These are phyloP conservation scores for Bagarius yarrelli DNA, from an alignment of 2,113 vertebrate species.

Conservation along the genomic window DNA sequence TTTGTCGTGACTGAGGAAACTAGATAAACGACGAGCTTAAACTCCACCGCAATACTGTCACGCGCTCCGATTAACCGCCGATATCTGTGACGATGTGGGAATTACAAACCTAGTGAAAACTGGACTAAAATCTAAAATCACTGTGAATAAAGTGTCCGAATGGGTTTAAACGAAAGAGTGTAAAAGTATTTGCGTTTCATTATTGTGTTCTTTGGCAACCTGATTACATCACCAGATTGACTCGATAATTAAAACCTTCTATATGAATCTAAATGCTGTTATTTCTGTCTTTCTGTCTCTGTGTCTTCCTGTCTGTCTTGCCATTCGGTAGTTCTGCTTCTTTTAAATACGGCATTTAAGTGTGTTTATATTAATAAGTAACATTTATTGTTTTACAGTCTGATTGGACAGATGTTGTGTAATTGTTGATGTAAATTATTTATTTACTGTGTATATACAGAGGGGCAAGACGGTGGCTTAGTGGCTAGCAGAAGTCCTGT, in stretches of 20 bases:
- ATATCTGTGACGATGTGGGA: not conserved
- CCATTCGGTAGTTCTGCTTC: too few relatives aligned
- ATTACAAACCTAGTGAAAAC: not conserved
- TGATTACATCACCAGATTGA: not conserved
- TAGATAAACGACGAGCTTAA: constrained; percentile 14
- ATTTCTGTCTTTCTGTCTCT: not conserved
- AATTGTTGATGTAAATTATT: not conserved
- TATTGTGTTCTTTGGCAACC: not conserved
- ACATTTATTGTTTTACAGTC: not conserved
- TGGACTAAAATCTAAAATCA: too few relatives aligned
- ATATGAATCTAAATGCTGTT: too few relatives aligned
- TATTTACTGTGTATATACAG: too few relatives aligned
- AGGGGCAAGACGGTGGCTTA: too few relatives aligned
- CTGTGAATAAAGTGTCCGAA: too few relatives aligned
- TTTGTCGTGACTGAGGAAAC: not conserved
- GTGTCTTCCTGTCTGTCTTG: not conserved
- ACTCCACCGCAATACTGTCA: constrained; percentile 4
- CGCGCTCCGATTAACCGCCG: constrained; percentile 12
- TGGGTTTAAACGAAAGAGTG: too few relatives aligned
- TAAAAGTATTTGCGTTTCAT: not conserved
- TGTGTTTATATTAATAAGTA: not conserved
- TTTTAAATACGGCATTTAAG: not conserved
- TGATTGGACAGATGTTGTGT: not conserved
- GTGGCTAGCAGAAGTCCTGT: too few relatives aligned
- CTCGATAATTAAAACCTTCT: not conserved